Percentiles rank a stretch among this genome's conserved stretches.
These are phyloP conservation scores for Alces alces DNA, from an alignment of 2,113 vertebrate species.

Conservation along the genomic window DNA sequence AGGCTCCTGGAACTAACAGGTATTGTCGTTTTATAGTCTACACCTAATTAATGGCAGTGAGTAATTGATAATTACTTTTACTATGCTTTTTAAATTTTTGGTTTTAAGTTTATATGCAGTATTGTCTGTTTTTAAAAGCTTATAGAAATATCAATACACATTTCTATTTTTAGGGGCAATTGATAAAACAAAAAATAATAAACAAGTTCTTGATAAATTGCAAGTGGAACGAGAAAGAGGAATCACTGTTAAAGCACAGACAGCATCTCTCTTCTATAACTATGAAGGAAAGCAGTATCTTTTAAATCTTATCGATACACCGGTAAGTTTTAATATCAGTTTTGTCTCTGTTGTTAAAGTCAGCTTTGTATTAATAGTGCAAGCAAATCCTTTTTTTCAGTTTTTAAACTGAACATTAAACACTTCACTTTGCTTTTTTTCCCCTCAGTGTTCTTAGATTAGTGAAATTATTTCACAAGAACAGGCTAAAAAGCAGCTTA, in stretches of 20 bases:
- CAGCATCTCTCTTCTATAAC: constrained; percentile 93
- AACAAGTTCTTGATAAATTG: constrained; percentile 97
- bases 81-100: not conserved
- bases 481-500: not conserved
- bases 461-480: not conserved
- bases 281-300: constrained; percentile 87
- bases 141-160: not conserved
- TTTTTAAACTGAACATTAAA: not conserved
- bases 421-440: not conserved
- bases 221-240: constrained; percentile 98
- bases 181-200: constrained; percentile 89
- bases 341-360: not conserved
- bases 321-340: constrained; percentile 81
- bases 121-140: not conserved
- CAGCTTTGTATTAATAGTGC: not conserved
- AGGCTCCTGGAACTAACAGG: constrained; percentile 95
- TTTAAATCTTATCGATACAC: constrained; percentile 98
- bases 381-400: not conserved
- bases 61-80: not conserved
- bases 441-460: not conserved
- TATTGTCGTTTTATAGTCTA: constrained; percentile 61
- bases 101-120: not conserved
- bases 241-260: constrained; percentile 98
- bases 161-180: constrained; percentile 87
- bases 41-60: not conserved